Conservation (phyloP, 2,113 vertebrate genomes). For the Camarhynchus parvulus region DNA sequence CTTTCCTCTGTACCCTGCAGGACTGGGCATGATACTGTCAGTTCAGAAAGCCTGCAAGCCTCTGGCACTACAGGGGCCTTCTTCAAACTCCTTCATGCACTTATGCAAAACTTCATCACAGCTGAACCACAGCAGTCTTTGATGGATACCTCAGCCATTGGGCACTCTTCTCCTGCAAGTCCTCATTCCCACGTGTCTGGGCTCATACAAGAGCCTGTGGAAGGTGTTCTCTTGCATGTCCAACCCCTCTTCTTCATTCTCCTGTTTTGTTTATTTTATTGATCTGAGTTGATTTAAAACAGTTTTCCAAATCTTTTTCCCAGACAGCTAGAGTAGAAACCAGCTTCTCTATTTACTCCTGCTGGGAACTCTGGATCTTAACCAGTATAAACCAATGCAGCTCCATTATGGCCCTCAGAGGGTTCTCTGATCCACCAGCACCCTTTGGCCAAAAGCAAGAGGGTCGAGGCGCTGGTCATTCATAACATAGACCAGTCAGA, state of each 20-base stretch:
- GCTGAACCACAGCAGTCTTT: background rate
- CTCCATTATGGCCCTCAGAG: background rate
- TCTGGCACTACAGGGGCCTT: background rate
- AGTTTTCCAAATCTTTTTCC: background rate
- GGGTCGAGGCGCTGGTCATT: background rate
- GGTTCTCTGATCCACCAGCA: background rate
- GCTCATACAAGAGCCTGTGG: background rate
- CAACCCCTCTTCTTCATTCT: background rate
- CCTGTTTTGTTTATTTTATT: background rate
- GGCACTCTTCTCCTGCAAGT: background rate
- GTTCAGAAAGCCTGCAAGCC: background rate
- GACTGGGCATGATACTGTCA: fast-evolving
- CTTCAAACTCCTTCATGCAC: background rate
- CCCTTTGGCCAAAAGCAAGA: background rate
- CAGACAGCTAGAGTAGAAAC: background rate
- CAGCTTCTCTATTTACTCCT: background rate
- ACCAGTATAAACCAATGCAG: background rate
- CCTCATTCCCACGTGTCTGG: background rate
- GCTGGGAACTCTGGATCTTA: background rate
- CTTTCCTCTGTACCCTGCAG: slow-evolving; percentile 24
- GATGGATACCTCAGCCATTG: fast-evolving
- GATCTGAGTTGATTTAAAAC: background rate
- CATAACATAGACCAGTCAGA: background rate
- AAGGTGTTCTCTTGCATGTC: background rate
- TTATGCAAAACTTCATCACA: background rate